Evolutionary conservation across 2,888 invertebrate species (phyloP).

Genomic region (Ametastegia equiseti): DNA sequence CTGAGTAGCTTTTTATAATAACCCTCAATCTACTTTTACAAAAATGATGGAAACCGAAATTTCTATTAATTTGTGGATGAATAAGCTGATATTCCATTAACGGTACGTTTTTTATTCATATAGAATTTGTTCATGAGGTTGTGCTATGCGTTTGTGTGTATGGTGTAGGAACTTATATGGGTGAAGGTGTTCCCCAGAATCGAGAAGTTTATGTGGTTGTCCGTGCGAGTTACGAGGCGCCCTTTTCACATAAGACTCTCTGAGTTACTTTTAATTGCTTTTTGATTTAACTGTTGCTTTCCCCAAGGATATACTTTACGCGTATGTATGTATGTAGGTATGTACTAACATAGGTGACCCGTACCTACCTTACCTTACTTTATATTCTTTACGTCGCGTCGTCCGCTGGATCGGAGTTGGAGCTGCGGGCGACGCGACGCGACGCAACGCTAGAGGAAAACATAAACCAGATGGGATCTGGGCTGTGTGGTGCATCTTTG

Average conservation of each 20-base stretch:
- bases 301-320: slow-evolving; percentile 28
- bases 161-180: not conserved
- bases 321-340: not conserved
- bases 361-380: slow-evolving; percentile 4
- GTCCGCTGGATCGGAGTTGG: not conserved
- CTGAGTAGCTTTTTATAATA: too few relatives aligned
- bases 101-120: not conserved
- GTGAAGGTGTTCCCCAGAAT: slow-evolving; percentile 49
- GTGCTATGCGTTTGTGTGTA: too few relatives aligned
- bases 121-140: not conserved
- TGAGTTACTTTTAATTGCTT: slow-evolving; percentile 55
- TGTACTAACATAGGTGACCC: not conserved
- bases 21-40: too few relatives aligned
- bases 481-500: slow-evolving; percentile 24
- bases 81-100: not conserved
- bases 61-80: not conserved
- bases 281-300: slow-evolving; percentile 53
- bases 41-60: too few relatives aligned
- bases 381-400: not conserved
- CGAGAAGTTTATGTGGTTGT: slow-evolving; percentile 47
- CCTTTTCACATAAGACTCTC: slow-evolving; percentile 47
- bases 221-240: slow-evolving; percentile 39
- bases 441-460: slow-evolving; percentile 22
- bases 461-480: slow-evolving; percentile 46
- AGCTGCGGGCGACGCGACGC: slow-evolving; percentile 25